Base-by-base conservation (phyloP, 37 sponge, comb jelly and placozoan species). In the Agelas oroides region DNA sequence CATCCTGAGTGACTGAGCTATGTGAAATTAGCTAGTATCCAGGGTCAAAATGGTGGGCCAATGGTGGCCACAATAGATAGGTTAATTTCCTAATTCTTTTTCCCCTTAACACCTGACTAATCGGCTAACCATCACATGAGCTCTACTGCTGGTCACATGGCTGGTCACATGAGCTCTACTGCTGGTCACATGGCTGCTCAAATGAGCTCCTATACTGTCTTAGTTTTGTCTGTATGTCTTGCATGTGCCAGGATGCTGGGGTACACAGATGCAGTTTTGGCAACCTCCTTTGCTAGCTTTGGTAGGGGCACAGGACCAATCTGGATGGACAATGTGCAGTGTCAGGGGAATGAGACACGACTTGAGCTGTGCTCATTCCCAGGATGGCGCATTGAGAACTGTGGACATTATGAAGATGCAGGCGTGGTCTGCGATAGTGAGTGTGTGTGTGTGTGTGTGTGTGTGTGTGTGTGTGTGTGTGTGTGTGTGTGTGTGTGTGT, bases 311-410 rank as follows among this genome's bases (percentile, higher is more conserved):
- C 35, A 17, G 85, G 92, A 13, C 72, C 81, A 8, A 74, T 94
- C 28, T 94, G 95, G 95, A 56, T 94, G 61, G 88, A 87, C 64
- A 70, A 94, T 46, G 65, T 94, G 28, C 55, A 52, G 64, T 94
- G 95, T 53, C n/a, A 46, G 1, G 95, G 95, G 25, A 85, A 72
- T 53, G 95, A 94, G 72, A 65, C 64, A 18, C 41, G 28, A 41
- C 66, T 94, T 31, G 65, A 54, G 19, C 72, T 88, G n/a, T 94
- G 95, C 36, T 33, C 73, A 20, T 84, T 84, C 68, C 88, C 87
- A 19, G 91, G 89, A 18, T 94, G 95, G 95, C 91, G 91, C 16
- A 66, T 85, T 27, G 59, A 80, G 65, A 73, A 90, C 74, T 94
- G 95, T 70, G 18, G 66, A 30, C 85, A 88, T 57, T 76, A 39